phyloP scores from a whole-genome alignment of 2,113 vertebrate species.

The Cebidichthys violaceus region DNA sequence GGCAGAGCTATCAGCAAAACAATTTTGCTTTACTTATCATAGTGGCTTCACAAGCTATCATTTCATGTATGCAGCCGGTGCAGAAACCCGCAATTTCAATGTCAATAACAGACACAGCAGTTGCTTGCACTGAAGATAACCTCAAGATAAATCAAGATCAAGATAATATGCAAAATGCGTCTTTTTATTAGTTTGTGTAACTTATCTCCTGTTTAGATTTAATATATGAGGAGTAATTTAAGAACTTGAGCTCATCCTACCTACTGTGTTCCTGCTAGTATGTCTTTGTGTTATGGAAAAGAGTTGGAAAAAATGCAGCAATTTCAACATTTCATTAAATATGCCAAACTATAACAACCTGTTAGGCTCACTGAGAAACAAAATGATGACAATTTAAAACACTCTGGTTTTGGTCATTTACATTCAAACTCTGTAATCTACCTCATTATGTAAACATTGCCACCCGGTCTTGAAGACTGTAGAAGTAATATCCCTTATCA shows the following conservation, averaged over 20 bases:
- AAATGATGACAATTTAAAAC: slow-evolving; percentile 11
- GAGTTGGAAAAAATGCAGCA: background rate
- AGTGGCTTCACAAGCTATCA: background rate
- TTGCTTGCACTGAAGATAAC: slow-evolving; percentile 1
- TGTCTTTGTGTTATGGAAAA: slow-evolving; percentile 22
- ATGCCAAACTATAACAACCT: slow-evolving; percentile 13
- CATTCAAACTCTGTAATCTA: slow-evolving; percentile 44
- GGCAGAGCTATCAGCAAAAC: slow-evolving; percentile 2
- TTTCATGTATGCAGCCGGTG: slow-evolving; percentile 17
- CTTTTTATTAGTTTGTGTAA: slow-evolving; percentile 21
- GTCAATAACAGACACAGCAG: slow-evolving; percentile 6
- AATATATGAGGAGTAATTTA: slow-evolving; percentile 20
- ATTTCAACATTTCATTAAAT: slow-evolving; percentile 21
- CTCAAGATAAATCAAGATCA: slow-evolving; percentile 13
- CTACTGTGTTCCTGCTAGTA: background rate
- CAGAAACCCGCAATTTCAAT: background rate
- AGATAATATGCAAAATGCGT: background rate
- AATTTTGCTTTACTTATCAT: slow-evolving; percentile 14
- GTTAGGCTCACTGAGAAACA: background rate
- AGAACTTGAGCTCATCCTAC: slow-evolving; percentile 2
- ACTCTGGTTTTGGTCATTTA: slow-evolving; percentile 36
- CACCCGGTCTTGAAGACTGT: background rate
- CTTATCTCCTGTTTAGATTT: slow-evolving; percentile 24
- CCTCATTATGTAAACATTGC: slow-evolving; percentile 46
- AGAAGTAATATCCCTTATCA: slow-evolving; percentile 39